Evolutionary conservation across 2,113 vertebrate species (phyloP).

Genomic region (Tonatia bakeri): DNA sequence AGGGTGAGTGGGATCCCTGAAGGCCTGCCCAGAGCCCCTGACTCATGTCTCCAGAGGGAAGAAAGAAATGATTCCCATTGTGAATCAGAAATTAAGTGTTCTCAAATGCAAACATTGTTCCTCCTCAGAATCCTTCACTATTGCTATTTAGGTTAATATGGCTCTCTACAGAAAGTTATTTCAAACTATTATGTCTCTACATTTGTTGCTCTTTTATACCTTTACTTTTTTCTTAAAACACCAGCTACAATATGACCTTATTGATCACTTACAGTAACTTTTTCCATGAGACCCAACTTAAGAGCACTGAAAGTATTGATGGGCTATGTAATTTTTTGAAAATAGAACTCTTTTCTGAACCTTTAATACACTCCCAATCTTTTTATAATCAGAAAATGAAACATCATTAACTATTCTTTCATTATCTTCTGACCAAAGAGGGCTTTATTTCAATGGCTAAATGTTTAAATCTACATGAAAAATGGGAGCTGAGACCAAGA

Average conservation of each 20-base stretch:
- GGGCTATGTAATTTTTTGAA: not conserved
- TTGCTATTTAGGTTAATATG: accelerated
- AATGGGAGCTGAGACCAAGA: not conserved
- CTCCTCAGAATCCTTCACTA: not conserved
- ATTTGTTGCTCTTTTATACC: not conserved
- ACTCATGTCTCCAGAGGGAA: not conserved
- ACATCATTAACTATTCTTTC: not conserved
- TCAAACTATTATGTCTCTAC: not conserved
- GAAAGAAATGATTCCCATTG: not conserved
- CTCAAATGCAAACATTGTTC: not conserved
- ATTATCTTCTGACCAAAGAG: not conserved
- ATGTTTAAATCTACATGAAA: not conserved
- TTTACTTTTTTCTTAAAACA: not conserved
- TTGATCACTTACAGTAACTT: not conserved
- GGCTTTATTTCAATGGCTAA: not conserved
- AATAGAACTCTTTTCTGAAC: not conserved
- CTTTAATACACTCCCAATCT: not conserved
- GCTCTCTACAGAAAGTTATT: not conserved
- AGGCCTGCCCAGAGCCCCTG: not conserved
- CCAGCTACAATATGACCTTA: not conserved
- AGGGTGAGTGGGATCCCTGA: not conserved
- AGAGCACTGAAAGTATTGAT: not conserved
- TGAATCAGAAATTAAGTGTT: not conserved
- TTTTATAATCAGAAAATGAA: not conserved
- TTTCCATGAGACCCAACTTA: not conserved